Conservation (phyloP, 2,797 vertebrate species). For the Manis crassicaudata region DNA sequence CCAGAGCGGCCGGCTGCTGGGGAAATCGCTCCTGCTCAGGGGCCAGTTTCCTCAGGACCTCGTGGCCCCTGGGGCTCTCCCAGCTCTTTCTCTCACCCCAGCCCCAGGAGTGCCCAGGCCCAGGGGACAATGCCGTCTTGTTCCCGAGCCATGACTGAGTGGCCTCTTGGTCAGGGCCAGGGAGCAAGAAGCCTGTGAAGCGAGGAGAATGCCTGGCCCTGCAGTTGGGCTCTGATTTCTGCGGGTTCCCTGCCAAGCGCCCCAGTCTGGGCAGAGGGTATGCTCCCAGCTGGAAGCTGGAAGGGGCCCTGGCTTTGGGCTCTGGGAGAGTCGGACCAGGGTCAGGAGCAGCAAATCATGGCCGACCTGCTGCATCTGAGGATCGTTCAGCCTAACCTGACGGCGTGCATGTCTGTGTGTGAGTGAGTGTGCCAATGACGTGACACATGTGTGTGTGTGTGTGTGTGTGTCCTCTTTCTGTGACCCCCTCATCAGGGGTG, state of each 20-base stretch:
- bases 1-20: constrained; percentile 48
- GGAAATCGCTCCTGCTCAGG: constrained; percentile 66
- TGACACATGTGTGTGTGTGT: too few relatives aligned
- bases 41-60: constrained; percentile 63
- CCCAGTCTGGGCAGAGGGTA: constrained; percentile 63
- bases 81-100: constrained; percentile 59
- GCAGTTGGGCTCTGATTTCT: constrained; percentile 34
- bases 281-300: not conserved
- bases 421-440: too few relatives aligned
- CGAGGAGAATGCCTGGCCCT: constrained; percentile 25
- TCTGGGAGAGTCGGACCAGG: not conserved
- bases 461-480: not conserved
- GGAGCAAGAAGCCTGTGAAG: constrained; percentile 55
- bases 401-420: not conserved
- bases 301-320: not conserved
- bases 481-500: not conserved
- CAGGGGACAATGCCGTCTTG: constrained; percentile 69
- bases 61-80: not conserved
- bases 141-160: constrained; percentile 62
- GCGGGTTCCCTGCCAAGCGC: constrained; percentile 68
- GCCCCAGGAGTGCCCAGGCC: constrained; percentile 16
- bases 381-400: not conserved
- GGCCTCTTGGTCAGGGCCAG: constrained; percentile 67
- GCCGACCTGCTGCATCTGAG: not conserved
- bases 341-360: not conserved